These are phyloP conservation scores for Pipistrellus pygmaeus DNA, from an alignment of 2,797 vertebrate species.

Conservation along the genomic window DNA sequence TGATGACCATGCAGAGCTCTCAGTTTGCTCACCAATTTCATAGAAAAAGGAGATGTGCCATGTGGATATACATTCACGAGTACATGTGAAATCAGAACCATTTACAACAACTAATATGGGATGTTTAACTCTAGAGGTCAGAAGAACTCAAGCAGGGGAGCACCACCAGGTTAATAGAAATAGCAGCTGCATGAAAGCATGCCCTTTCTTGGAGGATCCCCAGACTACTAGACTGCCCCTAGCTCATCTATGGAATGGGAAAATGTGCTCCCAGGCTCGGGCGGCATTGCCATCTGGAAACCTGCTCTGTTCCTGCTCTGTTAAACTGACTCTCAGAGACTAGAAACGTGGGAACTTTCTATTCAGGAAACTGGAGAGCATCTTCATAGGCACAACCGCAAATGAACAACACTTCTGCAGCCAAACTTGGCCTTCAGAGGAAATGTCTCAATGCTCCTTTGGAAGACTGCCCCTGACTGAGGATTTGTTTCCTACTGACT, in stretches of 20 bases:
- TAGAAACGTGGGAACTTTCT: not conserved
- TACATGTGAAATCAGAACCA: not conserved
- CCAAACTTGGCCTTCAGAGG: not conserved
- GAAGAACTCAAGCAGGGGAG: not conserved
- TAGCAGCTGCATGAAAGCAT: not conserved
- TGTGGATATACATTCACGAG: not conserved
- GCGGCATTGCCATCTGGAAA: too few relatives aligned
- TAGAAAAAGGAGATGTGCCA: not conserved
- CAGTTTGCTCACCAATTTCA: rapidly evolving
- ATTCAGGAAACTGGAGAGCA: not conserved
- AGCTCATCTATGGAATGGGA: too few relatives aligned
- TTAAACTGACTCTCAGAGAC: not conserved
- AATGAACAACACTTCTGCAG: not conserved
- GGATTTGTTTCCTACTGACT: not conserved
- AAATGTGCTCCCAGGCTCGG: too few relatives aligned
- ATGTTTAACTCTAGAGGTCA: not conserved
- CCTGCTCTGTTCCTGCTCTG: not conserved
- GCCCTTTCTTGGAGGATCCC: too few relatives aligned
- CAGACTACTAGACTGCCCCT: too few relatives aligned
- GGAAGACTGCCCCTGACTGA: not conserved
- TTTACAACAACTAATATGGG: not conserved
- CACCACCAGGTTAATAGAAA: not conserved
- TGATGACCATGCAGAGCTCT: not conserved
- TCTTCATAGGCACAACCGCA: not conserved
- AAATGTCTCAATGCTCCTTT: not conserved